A percentile compares a stretch with the other conserved stretches of the same genome.
Conservation (phyloP, 2,797 vertebrate genomes). For the Bovichtus diacanthus region DNA sequence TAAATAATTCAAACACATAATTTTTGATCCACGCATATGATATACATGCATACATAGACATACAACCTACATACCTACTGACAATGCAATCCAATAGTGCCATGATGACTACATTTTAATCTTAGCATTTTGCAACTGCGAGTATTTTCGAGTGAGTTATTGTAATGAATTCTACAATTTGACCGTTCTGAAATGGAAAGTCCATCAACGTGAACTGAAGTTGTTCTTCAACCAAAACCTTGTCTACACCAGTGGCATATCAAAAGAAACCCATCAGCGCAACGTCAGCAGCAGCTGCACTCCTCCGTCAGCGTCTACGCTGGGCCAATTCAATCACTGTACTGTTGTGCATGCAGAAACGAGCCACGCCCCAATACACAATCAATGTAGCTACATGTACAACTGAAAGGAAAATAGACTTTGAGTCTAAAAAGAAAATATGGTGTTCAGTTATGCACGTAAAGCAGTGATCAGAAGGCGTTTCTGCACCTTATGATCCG, state of each 20-base stretch:
- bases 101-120: too few species aligned
- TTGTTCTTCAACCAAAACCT: conserved; percentile 16
- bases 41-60: too few species aligned
- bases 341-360: conserved; percentile 7
- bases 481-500: too few species aligned
- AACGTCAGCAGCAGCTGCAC: conserved; percentile 24
- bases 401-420: neutral
- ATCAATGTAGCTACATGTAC: neutral
- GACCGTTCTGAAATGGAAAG: too few species aligned
- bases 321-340: conserved; percentile 12
- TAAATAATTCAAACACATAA: too few species aligned
- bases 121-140: too few species aligned
- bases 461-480: neutral
- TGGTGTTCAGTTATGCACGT: neutral
- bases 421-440: neutral
- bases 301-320: neutral
- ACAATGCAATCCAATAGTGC: too few species aligned
- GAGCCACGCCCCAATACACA: neutral
- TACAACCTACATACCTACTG: too few species aligned
- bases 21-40: too few species aligned
- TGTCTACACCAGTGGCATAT: conserved; percentile 13
- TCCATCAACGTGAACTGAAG: neutral
- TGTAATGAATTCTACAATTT: too few species aligned
- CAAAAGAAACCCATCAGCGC: conserved; percentile 29
- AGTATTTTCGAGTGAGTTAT: too few species aligned